These are phyloP conservation scores for Drosophila pallidifrons DNA, from an alignment of 1,140 invertebrate species.

Conservation along the genomic window DNA sequence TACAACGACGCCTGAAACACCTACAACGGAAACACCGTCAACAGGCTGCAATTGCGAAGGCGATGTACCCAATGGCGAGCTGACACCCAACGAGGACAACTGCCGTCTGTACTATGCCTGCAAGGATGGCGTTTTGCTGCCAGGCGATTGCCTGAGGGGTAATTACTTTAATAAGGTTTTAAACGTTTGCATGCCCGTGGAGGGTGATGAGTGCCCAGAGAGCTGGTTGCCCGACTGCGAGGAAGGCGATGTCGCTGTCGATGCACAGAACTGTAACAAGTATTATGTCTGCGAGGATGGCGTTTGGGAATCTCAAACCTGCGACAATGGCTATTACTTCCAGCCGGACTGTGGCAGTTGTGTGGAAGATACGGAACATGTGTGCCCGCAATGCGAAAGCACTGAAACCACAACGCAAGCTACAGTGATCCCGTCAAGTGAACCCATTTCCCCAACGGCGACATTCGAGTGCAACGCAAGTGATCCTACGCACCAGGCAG, in stretches of 20 bases:
- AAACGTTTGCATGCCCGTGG: slow-evolving; percentile 1
- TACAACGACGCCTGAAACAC: slow-evolving; percentile 14
- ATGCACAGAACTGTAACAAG: slow-evolving; percentile 52
- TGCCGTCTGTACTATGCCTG: slow-evolving; percentile 55
- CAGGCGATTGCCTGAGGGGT: slow-evolving; percentile 49
- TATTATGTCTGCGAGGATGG: slow-evolving; percentile 50
- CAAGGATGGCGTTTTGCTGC: slow-evolving; percentile 37
- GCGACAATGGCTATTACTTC: slow-evolving; percentile 39
- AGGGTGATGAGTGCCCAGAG: slow-evolving; percentile 39
- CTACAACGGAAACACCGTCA: slow-evolving; percentile 26
- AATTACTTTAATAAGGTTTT: slow-evolving; percentile 44
- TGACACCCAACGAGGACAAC: slow-evolving; percentile 32
- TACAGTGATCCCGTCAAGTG: not conserved
- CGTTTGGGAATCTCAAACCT: slow-evolving; percentile 37
- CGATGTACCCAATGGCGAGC: slow-evolving; percentile 28
- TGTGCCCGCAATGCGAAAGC: slow-evolving; percentile 29
- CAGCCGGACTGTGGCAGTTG: not conserved
- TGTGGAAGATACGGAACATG: slow-evolving; percentile 15
- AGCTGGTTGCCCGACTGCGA: slow-evolving; percentile 43
- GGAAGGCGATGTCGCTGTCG: not conserved
- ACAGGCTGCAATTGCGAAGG: slow-evolving; percentile 46
- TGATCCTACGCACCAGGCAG: slow-evolving; percentile 22
- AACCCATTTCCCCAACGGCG: not conserved
- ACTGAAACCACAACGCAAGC: not conserved
- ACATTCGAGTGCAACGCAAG: slow-evolving; percentile 25